A percentile compares a stretch with the other conserved stretches of the same genome.
Evolutionary conservation across 2,797 vertebrate genomes (phyloP).

Genomic region (Sebastes aleutianus): DNA sequence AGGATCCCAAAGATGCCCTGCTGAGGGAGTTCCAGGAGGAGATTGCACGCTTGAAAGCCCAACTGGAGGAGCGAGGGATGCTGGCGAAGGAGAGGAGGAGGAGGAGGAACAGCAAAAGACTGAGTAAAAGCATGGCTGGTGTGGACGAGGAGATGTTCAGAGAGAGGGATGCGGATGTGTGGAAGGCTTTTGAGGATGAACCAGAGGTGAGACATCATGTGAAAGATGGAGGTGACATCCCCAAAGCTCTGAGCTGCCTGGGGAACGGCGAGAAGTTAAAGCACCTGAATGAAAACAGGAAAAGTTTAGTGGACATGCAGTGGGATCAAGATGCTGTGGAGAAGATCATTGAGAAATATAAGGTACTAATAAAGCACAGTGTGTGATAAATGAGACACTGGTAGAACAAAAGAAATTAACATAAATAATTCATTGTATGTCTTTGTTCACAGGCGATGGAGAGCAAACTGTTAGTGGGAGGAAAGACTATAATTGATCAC

Average conservation of each 20-base stretch:
- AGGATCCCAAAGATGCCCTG: conserved; percentile 96
- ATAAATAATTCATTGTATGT: conserved; percentile 60
- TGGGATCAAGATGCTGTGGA: conserved; percentile 93
- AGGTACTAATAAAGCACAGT: conserved; percentile 79
- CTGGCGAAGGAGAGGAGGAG: conserved; percentile 89
- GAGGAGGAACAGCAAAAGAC: conserved; percentile 86
- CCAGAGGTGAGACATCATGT: conserved; percentile 84
- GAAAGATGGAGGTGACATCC: conserved; percentile 83
- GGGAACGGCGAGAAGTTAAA: conserved; percentile 87
- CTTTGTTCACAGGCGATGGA: conserved; percentile 89
- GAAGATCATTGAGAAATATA: conserved; percentile 93
- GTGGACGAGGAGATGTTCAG: conserved; percentile 78
- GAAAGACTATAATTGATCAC: conserved; percentile 96
- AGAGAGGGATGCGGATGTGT: conserved; percentile 79
- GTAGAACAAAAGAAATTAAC: conserved; percentile 48
- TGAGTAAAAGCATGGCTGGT: conserved; percentile 82
- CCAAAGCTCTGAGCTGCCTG: conserved; percentile 85
- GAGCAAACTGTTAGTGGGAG: conserved; percentile 94
- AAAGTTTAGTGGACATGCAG: conserved; percentile 89
- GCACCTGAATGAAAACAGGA: conserved; percentile 88
- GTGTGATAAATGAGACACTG: background rate
- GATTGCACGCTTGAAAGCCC: conserved; percentile 91
- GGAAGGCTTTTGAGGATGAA: conserved; percentile 82
- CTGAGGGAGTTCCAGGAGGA: conserved; percentile 96
- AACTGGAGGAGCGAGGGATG: conserved; percentile 92